These are phyloP conservation scores for Triops longicaudatus DNA, from an alignment of 1,140 invertebrate species.

Conservation along the genomic window DNA sequence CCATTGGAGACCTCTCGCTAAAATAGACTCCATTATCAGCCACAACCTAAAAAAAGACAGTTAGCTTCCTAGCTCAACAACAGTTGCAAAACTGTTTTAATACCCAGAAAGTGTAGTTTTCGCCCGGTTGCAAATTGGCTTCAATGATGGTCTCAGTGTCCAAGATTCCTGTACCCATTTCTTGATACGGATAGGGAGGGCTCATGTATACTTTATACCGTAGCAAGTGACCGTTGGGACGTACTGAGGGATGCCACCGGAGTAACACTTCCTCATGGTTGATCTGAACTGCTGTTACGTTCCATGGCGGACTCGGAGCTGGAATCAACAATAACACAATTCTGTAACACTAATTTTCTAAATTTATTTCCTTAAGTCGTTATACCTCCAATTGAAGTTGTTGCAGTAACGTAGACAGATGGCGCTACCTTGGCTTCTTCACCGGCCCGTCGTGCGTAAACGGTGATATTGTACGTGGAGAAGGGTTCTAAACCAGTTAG, in stretches of 20 bases:
- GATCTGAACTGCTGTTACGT: constrained; percentile 53
- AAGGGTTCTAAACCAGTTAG: constrained; percentile 58
- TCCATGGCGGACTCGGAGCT: constrained; percentile 55
- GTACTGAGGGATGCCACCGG: constrained; percentile 54
- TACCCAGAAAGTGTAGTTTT: constrained; percentile 66
- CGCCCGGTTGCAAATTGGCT: constrained; percentile 50
- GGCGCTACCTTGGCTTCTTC: constrained; percentile 44
- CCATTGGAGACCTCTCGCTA: constrained; percentile 46
- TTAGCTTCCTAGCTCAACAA: constrained; percentile 16
- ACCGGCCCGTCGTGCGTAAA: constrained; percentile 53
- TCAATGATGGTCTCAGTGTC: constrained; percentile 45
- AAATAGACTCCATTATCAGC: constrained; percentile 52
- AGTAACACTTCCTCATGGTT: constrained; percentile 54
- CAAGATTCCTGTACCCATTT: constrained; percentile 34
- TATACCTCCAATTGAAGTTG: constrained; percentile 55
- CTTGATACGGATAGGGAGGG: constrained; percentile 46
- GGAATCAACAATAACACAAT: constrained; percentile 28
- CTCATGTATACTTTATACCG: constrained; percentile 53
- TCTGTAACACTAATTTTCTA: constrained; percentile 21
- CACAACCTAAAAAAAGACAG: constrained; percentile 44
- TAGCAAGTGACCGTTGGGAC: constrained; percentile 53
- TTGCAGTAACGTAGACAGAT: constrained; percentile 48
- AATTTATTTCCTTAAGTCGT: constrained; percentile 20
- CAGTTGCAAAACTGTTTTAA: constrained; percentile 32
- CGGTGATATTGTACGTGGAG: constrained; percentile 65